phyloP scores from a whole-genome alignment of 2,888 invertebrate genomes.

The Priocnemis perturbator region DNA sequence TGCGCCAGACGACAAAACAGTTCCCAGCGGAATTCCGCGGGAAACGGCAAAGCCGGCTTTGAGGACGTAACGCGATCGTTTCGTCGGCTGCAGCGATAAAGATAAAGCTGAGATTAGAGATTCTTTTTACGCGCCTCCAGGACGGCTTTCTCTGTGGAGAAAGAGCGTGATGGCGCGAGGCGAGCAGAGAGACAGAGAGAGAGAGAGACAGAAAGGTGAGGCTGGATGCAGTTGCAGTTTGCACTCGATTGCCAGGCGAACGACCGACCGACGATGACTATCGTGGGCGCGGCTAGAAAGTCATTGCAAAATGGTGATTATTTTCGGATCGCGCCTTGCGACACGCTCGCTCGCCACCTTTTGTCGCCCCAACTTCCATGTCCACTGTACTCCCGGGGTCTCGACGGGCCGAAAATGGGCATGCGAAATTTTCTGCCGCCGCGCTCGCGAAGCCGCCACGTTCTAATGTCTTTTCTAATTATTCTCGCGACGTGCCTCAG shows the following conservation, averaged over 20 bases:
- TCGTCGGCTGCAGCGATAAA: not conserved
- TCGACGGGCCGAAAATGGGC: no score
- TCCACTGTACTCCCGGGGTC: no score
- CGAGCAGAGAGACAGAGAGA: not conserved
- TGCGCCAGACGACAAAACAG: no score
- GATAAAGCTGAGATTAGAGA: conserved; percentile 25
- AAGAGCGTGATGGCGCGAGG: conserved; percentile 6
- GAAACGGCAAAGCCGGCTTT: no score
- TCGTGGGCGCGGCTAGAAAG: conserved; percentile 47
- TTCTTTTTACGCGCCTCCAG: conserved; percentile 13
- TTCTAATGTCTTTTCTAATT: conserved; percentile 24
- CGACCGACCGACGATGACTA: conserved; percentile 33
- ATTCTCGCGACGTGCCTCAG: no score
- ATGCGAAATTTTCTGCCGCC: not conserved
- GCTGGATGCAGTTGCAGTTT: conserved; percentile 13
- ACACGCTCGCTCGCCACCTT: not conserved
- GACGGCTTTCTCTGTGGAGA: not conserved
- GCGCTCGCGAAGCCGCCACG: no score
- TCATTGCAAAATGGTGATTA: conserved; percentile 34
- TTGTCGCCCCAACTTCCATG: not conserved
- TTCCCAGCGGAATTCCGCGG: no score
- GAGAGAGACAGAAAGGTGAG: not conserved
- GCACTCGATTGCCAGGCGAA: conserved; percentile 23
- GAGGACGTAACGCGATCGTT: no score
- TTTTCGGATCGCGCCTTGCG: not conserved